Conservation (phyloP, 2,888 invertebrate species). For the Ectobius pallidus region DNA sequence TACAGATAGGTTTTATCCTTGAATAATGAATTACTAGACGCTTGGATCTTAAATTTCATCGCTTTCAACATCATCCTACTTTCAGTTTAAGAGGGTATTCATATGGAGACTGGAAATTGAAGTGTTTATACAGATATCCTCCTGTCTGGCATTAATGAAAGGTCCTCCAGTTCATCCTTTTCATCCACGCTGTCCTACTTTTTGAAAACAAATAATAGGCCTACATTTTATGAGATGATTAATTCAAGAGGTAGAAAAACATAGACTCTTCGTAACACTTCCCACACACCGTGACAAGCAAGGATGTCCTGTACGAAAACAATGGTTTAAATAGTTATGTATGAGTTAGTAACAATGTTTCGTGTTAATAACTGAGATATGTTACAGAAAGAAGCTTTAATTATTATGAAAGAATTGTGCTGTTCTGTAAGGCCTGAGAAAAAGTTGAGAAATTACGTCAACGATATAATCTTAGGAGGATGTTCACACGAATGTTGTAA, state of each 20-base stretch:
- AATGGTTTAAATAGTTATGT: slow-evolving; percentile 1
- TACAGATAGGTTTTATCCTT: no score
- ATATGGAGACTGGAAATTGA: no score
- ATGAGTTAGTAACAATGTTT: background rate
- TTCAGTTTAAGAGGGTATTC: no score
- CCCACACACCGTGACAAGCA: background rate
- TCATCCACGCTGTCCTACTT: background rate
- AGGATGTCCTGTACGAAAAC: slow-evolving; percentile 11
- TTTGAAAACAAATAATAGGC: background rate
- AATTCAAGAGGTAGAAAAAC: slow-evolving; percentile 8
- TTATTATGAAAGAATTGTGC: slow-evolving; percentile 16
- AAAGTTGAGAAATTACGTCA: background rate
- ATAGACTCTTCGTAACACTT: slow-evolving; percentile 5
- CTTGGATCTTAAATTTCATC: no score
- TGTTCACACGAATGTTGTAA: slow-evolving; percentile 1
- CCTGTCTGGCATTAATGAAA: no score
- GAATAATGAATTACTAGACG: no score
- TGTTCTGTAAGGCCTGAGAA: background rate
- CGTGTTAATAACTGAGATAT: background rate
- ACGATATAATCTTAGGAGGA: background rate
- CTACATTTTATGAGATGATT: background rate
- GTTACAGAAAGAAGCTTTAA: slow-evolving; percentile 4
- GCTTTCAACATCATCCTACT: no score
- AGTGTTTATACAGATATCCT: no score
- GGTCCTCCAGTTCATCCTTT: no score